These are phyloP conservation scores for Orchesella cincta DNA, from an alignment of 1,140 invertebrate genomes.

Conservation along the genomic window DNA sequence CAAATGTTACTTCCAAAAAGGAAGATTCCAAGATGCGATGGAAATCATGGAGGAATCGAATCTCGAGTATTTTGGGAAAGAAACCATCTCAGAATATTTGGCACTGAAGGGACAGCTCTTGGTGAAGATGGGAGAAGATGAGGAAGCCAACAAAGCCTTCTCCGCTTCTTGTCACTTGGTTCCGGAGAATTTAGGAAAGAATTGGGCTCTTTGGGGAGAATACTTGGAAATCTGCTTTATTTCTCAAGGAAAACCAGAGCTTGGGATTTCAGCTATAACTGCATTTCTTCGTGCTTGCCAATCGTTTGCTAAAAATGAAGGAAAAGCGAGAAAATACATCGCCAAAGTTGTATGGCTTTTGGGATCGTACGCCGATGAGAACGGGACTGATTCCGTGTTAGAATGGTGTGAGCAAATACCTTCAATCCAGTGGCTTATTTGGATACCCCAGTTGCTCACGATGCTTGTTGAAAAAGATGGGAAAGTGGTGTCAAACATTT, in stretches of 20 bases:
- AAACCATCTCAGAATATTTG: constrained; percentile 96
- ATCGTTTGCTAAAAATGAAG: constrained; percentile 93
- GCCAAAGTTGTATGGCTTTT: constrained; percentile 91
- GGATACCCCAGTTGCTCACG: constrained; percentile 93
- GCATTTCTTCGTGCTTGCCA: constrained; percentile 94
- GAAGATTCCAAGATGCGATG: constrained; percentile 80
- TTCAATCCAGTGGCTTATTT: constrained; percentile 91
- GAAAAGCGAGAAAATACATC: constrained; percentile 91
- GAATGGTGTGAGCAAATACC: constrained; percentile 93
- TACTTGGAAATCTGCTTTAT: constrained; percentile 84
- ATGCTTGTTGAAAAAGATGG: constrained; percentile 89
- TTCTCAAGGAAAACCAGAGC: constrained; percentile 65
- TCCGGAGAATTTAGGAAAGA: constrained; percentile 90
- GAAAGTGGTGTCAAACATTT: constrained; percentile 82
- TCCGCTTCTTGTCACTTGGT: constrained; percentile 88
- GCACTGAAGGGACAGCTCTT: constrained; percentile 88
- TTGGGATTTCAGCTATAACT: constrained; percentile 85
- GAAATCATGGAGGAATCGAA: constrained; percentile 96
- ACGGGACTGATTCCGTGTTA: constrained; percentile 77
- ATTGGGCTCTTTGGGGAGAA: constrained; percentile 96
- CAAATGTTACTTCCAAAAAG: constrained; percentile 95
- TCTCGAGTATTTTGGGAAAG: constrained; percentile 90
- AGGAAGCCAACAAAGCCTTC: constrained; percentile 95
- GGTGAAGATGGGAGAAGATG: constrained; percentile 77
- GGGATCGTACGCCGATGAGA: constrained; percentile 92